These are phyloP conservation scores for Aphelinus certus DNA, from an alignment of 1,140 invertebrate species.

Conservation along the genomic window DNA sequence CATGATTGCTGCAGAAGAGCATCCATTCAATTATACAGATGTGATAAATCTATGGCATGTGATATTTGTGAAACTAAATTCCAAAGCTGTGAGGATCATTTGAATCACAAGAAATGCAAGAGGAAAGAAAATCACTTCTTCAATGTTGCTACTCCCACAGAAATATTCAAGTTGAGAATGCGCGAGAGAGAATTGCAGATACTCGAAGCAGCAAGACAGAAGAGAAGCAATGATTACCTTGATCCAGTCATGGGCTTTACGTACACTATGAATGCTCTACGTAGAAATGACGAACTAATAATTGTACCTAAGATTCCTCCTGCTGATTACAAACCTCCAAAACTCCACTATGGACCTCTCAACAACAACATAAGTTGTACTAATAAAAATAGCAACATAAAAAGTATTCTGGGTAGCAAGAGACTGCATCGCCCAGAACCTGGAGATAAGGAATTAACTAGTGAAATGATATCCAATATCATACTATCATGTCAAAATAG, in stretches of 20 bases:
- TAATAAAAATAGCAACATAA: slow-evolving; percentile 13
- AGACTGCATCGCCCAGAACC: not conserved
- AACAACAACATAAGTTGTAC: not conserved
- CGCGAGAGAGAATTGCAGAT: slow-evolving; percentile 59
- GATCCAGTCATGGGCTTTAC: slow-evolving; percentile 51
- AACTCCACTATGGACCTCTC: not conserved
- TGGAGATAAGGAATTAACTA: slow-evolving; percentile 26
- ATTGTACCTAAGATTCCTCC: slow-evolving; percentile 56
- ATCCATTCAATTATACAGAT: slow-evolving; percentile 50
- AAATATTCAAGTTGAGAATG: slow-evolving; percentile 57
- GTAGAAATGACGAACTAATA: slow-evolving; percentile 59
- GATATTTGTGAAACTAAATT: slow-evolving; percentile 56
- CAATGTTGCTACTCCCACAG: slow-evolving; percentile 48
- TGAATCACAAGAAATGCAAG: slow-evolving; percentile 57
- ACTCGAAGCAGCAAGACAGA: slow-evolving; percentile 48
- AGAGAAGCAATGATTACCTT: slow-evolving; percentile 52
- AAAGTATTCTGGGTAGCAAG: slow-evolving; percentile 22
- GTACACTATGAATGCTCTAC: slow-evolving; percentile 52
- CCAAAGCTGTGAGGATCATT: slow-evolving; percentile 50
- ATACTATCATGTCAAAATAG: slow-evolving; percentile 33
- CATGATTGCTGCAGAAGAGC: slow-evolving; percentile 58
- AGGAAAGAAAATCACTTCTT: slow-evolving; percentile 55
- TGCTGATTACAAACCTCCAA: slow-evolving; percentile 32
- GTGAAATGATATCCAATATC: slow-evolving; percentile 35
- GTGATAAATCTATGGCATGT: slow-evolving; percentile 49